phyloP scores from a whole-genome alignment of 1,140 invertebrate species.

The Littorina saxatilis region DNA sequence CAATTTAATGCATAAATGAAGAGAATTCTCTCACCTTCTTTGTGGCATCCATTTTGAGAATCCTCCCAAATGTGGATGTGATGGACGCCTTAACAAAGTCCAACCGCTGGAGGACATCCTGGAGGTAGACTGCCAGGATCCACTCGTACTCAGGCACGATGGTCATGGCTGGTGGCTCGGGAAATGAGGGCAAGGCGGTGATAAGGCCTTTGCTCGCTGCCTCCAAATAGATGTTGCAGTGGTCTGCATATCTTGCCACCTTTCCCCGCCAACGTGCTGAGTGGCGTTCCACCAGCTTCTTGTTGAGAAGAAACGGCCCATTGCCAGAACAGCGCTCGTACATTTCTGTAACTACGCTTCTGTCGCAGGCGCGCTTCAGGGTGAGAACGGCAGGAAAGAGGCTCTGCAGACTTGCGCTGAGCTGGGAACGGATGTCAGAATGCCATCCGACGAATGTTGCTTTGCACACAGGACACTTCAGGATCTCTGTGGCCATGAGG shows the following conservation, averaged over 20 bases:
- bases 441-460: too few relatives aligned
- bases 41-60: slow-evolving; percentile 59
- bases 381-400: too few relatives aligned
- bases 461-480: too few relatives aligned
- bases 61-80: slow-evolving; percentile 52
- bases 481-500: too few relatives aligned
- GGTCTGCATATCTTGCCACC: slow-evolving; percentile 17
- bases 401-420: too few relatives aligned
- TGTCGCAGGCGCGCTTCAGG: too few relatives aligned
- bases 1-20: too few relatives aligned
- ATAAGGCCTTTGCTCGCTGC: not conserved
- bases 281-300: slow-evolving; percentile 40
- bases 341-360: too few relatives aligned
- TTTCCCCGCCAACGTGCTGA: not conserved
- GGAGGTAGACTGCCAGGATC: slow-evolving; percentile 26
- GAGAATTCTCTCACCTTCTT: too few relatives aligned
- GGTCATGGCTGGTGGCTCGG: slow-evolving; percentile 19
- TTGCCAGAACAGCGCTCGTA: slow-evolving; percentile 47
- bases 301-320: slow-evolving; percentile 40
- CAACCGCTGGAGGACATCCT: slow-evolving; percentile 52
- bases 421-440: too few relatives aligned
- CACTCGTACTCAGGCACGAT: slow-evolving; percentile 46
- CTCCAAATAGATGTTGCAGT: slow-evolving; percentile 32
- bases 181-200: slow-evolving; percentile 29
- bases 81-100: slow-evolving; percentile 48